A percentile compares a stretch with the other conserved stretches of the same genome.
phyloP scores from a whole-genome alignment of 2,113 vertebrate genomes.

The Melanocharis versteri region DNA sequence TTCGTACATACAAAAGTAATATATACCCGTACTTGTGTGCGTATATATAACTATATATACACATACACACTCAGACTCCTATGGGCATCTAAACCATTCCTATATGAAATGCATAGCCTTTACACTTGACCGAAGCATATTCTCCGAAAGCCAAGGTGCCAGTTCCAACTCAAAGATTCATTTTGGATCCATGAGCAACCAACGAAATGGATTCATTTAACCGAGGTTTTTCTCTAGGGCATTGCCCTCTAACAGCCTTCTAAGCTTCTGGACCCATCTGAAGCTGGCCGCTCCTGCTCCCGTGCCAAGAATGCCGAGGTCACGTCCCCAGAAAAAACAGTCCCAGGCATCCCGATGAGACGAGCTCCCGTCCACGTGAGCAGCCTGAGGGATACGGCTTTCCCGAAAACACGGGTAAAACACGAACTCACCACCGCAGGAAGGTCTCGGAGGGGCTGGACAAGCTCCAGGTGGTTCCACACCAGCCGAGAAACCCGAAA shows the following conservation, averaged over 20 bases:
- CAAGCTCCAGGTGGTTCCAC: background rate
- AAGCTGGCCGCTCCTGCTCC: background rate
- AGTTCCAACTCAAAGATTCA: background rate
- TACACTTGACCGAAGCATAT: background rate
- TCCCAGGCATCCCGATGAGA: background rate
- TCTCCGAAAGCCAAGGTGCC: background rate
- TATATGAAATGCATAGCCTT: background rate
- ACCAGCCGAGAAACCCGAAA: background rate
- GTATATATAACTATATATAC: accelerated
- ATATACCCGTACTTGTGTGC: accelerated
- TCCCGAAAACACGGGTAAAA: background rate
- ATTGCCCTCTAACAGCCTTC: background rate
- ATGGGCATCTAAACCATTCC: background rate
- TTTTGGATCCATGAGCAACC: background rate
- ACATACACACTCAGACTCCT: background rate
- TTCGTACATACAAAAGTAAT: accelerated
- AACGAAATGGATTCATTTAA: background rate
- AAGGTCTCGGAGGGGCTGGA: background rate
- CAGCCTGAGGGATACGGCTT: background rate
- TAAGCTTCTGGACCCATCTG: background rate
- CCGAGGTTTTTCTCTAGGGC: background rate
- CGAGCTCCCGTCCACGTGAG: background rate
- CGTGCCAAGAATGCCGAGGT: conserved; percentile 39
- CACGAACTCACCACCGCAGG: background rate
- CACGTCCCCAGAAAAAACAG: background rate